Evolutionary conservation across 1,140 invertebrate species (phyloP).

Genomic region (Drosophila kepulauana): DNA sequence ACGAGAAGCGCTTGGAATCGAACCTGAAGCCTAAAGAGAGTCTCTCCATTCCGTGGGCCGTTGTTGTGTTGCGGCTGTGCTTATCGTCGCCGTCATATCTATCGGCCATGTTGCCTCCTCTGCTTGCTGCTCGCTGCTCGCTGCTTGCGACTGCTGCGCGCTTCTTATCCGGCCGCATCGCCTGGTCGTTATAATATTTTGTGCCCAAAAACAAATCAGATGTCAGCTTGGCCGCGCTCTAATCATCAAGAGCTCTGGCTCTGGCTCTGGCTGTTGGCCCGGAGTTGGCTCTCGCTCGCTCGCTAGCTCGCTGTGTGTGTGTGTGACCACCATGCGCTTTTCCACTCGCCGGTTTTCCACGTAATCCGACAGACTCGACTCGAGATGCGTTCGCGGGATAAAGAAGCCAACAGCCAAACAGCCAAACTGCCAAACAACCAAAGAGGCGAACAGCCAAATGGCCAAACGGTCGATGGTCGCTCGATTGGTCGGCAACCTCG

Average conservation of each 20-base stretch:
- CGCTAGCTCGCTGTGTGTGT: constrained; percentile 3
- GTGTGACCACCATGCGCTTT: constrained; percentile 50
- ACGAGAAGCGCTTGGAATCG: constrained; percentile 28
- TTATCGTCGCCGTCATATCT: constrained; percentile 68
- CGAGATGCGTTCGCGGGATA: constrained; percentile 59
- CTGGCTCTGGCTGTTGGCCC: background rate
- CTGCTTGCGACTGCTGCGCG: background rate
- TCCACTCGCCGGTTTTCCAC: constrained; percentile 52
- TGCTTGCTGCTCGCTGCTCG: background rate
- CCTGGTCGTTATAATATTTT: constrained; percentile 84
- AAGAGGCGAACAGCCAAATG: constrained; percentile 36
- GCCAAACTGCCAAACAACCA: constrained; percentile 5
- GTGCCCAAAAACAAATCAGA: constrained; percentile 82
- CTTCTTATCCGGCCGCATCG: constrained; percentile 58
- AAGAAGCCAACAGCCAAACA: constrained; percentile 21
- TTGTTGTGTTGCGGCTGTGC: background rate
- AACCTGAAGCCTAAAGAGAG: constrained; percentile 2
- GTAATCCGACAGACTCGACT: constrained; percentile 50
- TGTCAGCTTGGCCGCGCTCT: constrained; percentile 71
- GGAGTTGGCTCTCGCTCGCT: background rate
- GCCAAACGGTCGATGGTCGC: constrained; percentile 6
- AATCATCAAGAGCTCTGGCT: constrained; percentile 50
- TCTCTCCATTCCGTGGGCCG: background rate
- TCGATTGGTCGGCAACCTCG: constrained; percentile 38
- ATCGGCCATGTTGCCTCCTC: constrained; percentile 35